phyloP scores from a whole-genome alignment of 2,797 vertebrate genomes.

The Chaunax sp. region DNA sequence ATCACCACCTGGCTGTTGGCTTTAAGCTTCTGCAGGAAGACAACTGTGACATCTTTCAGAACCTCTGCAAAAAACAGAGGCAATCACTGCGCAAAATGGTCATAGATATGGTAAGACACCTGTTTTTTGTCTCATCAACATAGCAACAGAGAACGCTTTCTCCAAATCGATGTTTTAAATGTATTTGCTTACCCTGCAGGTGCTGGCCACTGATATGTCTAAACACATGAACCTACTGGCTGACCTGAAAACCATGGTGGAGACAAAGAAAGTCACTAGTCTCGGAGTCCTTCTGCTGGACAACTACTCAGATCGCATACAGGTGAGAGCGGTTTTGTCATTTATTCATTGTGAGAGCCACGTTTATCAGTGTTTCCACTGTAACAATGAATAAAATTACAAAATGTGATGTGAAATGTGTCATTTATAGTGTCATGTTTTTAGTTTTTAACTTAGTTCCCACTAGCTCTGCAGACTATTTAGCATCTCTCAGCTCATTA shows the following conservation, averaged over 20 bases:
- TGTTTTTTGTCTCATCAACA: neutral
- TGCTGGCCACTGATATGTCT: constrained; percentile 95
- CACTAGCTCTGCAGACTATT: neutral
- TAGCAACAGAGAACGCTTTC: neutral
- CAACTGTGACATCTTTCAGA: constrained; percentile 93
- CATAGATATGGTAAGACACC: constrained; percentile 91
- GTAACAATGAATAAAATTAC: neutral
- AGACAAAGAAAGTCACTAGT: constrained; percentile 96
- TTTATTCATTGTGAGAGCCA: neutral
- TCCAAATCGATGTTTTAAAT: neutral
- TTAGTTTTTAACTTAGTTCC: neutral
- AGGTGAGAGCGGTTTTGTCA: constrained; percentile 76
- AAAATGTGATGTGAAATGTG: neutral
- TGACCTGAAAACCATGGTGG: constrained; percentile 96
- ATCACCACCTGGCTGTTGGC: constrained; percentile 93
- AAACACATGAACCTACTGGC: constrained; percentile 96
- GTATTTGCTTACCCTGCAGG: constrained; percentile 45
- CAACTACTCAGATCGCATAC: constrained; percentile 94
- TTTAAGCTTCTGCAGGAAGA: constrained; percentile 94
- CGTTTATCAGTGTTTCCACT: neutral
- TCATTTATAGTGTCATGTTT: too few relatives aligned
- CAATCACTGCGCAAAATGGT: constrained; percentile 92
- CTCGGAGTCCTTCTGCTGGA: constrained; percentile 92
- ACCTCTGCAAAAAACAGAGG: constrained; percentile 90
- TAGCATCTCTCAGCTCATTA: neutral